Percentiles rank a stretch among this genome's conserved stretches.
These are phyloP conservation scores for Sinocyclocheilus anshuiensis DNA, from an alignment of 2,113 vertebrate species.

Conservation along the genomic window DNA sequence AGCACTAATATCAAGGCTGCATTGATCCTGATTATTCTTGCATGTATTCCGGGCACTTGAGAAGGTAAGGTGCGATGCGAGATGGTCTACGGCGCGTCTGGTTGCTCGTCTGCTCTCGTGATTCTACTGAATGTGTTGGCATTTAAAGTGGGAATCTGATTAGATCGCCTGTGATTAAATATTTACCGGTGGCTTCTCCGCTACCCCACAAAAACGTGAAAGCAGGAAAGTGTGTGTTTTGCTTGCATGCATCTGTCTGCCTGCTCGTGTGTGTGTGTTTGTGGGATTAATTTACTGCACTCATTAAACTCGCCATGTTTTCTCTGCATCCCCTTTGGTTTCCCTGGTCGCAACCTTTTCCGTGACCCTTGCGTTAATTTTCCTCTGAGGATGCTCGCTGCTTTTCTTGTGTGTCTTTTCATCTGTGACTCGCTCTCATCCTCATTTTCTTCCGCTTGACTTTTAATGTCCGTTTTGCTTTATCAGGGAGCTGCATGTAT, in stretches of 20 bases:
- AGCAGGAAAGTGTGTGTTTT: neutral
- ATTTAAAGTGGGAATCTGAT: slow-evolving; percentile 48
- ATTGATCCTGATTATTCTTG: neutral
- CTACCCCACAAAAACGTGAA: slow-evolving; percentile 4
- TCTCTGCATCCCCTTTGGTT: neutral
- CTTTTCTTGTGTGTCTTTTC: neutral
- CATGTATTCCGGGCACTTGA: neutral
- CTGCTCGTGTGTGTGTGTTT: slow-evolving; percentile 3
- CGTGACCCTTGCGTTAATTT: neutral
- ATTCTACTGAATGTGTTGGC: slow-evolving; percentile 26
- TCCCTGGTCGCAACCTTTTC: neutral
- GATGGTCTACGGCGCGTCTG: neutral
- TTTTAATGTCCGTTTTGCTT: neutral
- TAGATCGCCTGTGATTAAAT: slow-evolving; percentile 53
- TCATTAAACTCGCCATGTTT: slow-evolving; percentile 10
- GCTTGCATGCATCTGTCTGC: neutral
- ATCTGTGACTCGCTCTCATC: neutral
- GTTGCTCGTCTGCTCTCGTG: neutral
- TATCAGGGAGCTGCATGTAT: neutral
- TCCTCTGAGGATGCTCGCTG: neutral
- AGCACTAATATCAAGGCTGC: too few species aligned
- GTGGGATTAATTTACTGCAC: neutral
- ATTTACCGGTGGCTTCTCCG: slow-evolving; percentile 46
- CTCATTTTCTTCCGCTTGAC: neutral
- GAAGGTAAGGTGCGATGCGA: neutral